These are phyloP conservation scores for Microcebus murinus DNA, from an alignment of 2,113 vertebrate species.

Conservation along the genomic window DNA sequence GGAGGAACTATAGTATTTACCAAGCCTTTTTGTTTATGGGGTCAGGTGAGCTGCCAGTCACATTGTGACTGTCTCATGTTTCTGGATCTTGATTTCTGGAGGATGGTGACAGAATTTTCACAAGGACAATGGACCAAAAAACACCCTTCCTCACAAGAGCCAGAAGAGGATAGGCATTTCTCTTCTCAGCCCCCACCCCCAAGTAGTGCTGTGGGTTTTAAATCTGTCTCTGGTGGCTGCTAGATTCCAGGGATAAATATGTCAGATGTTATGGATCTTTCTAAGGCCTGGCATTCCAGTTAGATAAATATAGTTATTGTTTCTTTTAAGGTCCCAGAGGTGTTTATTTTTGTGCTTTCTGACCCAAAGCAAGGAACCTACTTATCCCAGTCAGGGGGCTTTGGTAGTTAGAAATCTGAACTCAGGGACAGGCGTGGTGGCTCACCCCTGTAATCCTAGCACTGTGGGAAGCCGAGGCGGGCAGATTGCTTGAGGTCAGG, in stretches of 20 bases:
- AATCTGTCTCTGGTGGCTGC: neutral
- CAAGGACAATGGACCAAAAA: neutral
- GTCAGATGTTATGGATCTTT: neutral
- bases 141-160: neutral
- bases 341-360: slow-evolving; percentile 4
- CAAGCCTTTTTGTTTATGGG: neutral
- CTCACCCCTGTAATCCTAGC: too few relatives aligned
- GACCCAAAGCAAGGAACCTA: neutral
- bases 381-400: neutral
- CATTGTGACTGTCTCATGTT: neutral
- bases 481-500: too few relatives aligned
- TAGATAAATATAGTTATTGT: neutral
- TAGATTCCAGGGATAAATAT: neutral
- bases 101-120: neutral
- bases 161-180: neutral
- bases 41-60: neutral
- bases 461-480: too few relatives aligned
- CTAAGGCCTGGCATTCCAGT: neutral
- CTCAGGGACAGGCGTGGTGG: too few relatives aligned
- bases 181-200: neutral
- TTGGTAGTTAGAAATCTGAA: neutral
- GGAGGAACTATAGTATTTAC: neutral
- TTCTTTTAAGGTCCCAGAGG: neutral
- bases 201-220: neutral
- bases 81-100: slow-evolving; percentile 29